Conservation (phyloP, 1,140 invertebrate genomes). For the Drosophila lacertosa region DNA sequence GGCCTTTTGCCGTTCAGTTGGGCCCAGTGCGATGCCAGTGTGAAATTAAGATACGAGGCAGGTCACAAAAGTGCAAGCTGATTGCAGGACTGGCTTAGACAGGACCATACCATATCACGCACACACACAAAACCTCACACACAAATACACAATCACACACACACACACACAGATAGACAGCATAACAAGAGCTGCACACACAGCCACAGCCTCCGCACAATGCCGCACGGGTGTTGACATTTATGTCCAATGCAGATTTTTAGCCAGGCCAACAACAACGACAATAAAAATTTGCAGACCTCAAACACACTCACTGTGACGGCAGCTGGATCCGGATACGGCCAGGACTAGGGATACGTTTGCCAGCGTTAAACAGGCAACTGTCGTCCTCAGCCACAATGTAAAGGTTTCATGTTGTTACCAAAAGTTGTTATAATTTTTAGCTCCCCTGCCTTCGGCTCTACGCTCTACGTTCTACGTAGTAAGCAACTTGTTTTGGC, state of each 20-base stretch:
- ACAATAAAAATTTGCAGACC: constrained; percentile 70
- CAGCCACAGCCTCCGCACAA: constrained; percentile 36
- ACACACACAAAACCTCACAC: constrained; percentile 14
- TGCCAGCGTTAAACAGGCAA: constrained; percentile 60
- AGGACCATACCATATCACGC: constrained; percentile 33
- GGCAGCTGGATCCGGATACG: constrained; percentile 21
- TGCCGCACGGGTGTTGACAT: constrained; percentile 74
- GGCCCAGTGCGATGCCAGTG: constrained; percentile 11
- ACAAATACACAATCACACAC: constrained; percentile 5
- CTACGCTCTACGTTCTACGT: constrained; percentile 25
- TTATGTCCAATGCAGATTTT: constrained; percentile 82
- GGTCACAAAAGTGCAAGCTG: constrained; percentile 67
- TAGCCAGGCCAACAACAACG: constrained; percentile 52
- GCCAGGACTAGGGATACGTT: constrained; percentile 5
- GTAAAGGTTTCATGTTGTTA: constrained; percentile 81
- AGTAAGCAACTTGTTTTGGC: constrained; percentile 71
- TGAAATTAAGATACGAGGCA: constrained; percentile 73
- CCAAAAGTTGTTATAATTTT: constrained; percentile 81
- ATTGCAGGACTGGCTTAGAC: constrained; percentile 78
- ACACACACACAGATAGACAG: not conserved
- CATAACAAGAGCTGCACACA: constrained; percentile 23
- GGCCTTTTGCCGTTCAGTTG: constrained; percentile 13
- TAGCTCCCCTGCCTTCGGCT: constrained; percentile 43
- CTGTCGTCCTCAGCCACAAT: constrained; percentile 58
- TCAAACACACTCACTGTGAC: constrained; percentile 36